Evolutionary conservation across 2,797 vertebrate species (phyloP).

Genomic region (Avahi laniger): DNA sequence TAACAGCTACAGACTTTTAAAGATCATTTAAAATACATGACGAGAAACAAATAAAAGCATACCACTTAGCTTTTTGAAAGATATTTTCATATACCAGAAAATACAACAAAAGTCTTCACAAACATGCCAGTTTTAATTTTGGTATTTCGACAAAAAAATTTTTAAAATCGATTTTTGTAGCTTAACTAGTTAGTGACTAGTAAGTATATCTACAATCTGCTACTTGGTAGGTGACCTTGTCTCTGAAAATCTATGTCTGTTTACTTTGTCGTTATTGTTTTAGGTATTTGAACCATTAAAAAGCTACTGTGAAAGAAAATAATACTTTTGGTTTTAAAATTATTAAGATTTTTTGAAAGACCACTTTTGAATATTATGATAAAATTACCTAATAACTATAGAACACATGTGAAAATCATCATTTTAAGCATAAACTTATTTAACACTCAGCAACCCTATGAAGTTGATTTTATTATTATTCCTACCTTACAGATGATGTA

Average conservation of each 20-base stretch:
- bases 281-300: neutral
- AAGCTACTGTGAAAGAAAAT: neutral
- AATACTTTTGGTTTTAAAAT: neutral
- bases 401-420: neutral
- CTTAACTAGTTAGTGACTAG: neutral
- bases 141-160: conserved; percentile 1
- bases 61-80: conserved; percentile 57
- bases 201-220: neutral
- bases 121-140: neutral
- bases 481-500: neutral
- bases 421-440: neutral
- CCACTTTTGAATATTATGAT: neutral
- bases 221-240: neutral
- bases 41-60: conserved; percentile 71
- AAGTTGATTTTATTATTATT: neutral
- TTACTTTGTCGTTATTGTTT: neutral
- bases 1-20: conserved; percentile 73
- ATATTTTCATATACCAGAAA: conserved; percentile 28
- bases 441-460: neutral
- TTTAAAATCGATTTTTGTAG: neutral
- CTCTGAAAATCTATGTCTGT: neutral
- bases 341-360: neutral
- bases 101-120: conserved; percentile 34
- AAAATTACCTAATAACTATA: neutral
- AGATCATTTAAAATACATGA: conserved; percentile 70